Base-by-base conservation (phyloP, 2,888 invertebrate species). In the Pollenia labialis region DNA sequence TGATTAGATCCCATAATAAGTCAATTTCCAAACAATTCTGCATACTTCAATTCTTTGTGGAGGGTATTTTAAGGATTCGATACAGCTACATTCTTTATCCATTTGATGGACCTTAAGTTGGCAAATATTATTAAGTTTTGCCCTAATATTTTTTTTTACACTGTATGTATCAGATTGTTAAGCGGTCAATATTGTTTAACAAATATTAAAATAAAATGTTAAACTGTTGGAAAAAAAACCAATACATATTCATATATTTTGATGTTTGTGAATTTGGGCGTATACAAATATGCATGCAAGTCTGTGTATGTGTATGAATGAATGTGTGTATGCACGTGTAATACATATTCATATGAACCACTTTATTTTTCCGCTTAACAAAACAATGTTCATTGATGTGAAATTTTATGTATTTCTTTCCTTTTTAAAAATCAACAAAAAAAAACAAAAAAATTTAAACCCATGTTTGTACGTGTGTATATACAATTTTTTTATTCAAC, bases 381-480 rank as follows among this genome's bases (percentile, higher is more conserved):
- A 81, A 77, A 79, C 88, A 88, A 88, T 88, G 87, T 85, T 85
- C 88, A 89, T 75, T 88, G 88, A 89, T 87, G 88, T 88, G 89
- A 32, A 85, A 89, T 88, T 88, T 88, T 88, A 88, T 88, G 83
- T 87, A 87, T 85, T 88, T 79, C 81, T 88, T 87, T 77, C 54
- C n/a, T 46, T 40, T 44, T 50, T 62, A 50, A 66, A 50, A 44
- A 11, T 14, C 40, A 16, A 58, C 12, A 18, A 40, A n/a, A 16
- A 52, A 58, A 66, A 3, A 77, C 54, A n/a, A 66, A 58, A 40
- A 64, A 64, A 60, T 60, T 58, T 40, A 81, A 69, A 56, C 68
- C 75, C 62, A 79, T 85, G 46, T 76, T 71, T 52, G 16, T 69
- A 50, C 48, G 18, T 52, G 16, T 56, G 32, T 64, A n/a, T 69